Conservation (phyloP, 2,888 invertebrate species). For the Dicyrtoma fusca region DNA sequence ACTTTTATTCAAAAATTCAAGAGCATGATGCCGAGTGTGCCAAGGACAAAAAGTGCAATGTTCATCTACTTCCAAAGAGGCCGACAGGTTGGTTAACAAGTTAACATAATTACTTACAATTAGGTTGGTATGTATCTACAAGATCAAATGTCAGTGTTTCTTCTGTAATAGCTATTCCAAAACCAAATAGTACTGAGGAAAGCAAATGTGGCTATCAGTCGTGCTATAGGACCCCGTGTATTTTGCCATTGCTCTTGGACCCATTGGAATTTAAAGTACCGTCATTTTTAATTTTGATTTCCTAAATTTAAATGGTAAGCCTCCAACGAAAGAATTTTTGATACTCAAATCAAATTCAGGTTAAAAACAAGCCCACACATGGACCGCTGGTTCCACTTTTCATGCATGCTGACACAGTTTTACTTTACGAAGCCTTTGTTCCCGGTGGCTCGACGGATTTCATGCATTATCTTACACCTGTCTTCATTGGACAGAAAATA, state of each 20-base stretch:
- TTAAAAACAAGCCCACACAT: slow-evolving; percentile 30
- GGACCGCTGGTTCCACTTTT: slow-evolving; percentile 49
- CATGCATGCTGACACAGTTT: slow-evolving; percentile 34
- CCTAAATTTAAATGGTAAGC: too few species aligned
- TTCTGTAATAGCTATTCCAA: background rate
- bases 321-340: too few species aligned
- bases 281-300: too few species aligned
- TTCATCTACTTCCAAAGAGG: background rate
- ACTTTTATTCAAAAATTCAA: slow-evolving; percentile 16
- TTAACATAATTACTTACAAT: too few species aligned
- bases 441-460: slow-evolving; percentile 26
- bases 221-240: slow-evolving; percentile 11
- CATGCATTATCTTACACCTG: slow-evolving; percentile 37
- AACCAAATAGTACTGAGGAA: background rate
- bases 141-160: too few species aligned
- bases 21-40: slow-evolving; percentile 25
- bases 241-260: slow-evolving; percentile 12
- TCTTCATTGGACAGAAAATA: slow-evolving; percentile 42
- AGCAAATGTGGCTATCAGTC: background rate
- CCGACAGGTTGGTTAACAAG: background rate
- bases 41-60: background rate
- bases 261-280: slow-evolving; percentile 20
- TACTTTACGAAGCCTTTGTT: slow-evolving; percentile 45
- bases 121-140: too few species aligned
- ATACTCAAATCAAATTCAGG: background rate